phyloP scores from a whole-genome alignment of 2,797 vertebrate species.

The Sebastes alutus region DNA sequence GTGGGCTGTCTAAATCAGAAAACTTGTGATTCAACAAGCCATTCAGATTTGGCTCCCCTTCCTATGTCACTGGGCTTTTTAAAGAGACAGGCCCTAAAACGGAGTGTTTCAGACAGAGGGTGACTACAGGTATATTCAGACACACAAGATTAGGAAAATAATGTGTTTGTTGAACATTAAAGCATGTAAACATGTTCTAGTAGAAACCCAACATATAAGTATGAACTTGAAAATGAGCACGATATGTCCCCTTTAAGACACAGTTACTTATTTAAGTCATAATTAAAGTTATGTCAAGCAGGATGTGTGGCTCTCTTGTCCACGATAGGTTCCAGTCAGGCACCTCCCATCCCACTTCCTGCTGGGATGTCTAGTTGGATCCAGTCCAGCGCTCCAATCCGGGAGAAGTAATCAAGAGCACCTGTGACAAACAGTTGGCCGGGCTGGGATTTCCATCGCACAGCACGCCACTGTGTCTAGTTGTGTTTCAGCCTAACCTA shows the following conservation, averaged over 20 bases:
- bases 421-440: neutral
- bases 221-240: fast-evolving
- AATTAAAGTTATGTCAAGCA: neutral
- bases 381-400: neutral
- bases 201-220: neutral
- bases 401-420: neutral
- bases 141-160: neutral
- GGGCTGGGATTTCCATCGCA: neutral
- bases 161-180: neutral
- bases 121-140: neutral
- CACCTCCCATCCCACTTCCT: neutral
- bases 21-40: too few relatives aligned
- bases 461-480: neutral
- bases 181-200: neutral
- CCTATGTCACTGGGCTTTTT: neutral
- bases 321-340: neutral
- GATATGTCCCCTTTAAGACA: neutral
- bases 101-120: neutral
- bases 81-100: neutral
- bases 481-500: neutral
- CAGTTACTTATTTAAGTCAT: too few relatives aligned
- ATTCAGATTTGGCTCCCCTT: too few relatives aligned
- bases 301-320: neutral
- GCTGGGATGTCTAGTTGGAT: neutral
- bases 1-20: too few relatives aligned